A percentile compares a stretch with the other conserved stretches of the same genome.
Evolutionary conservation across 2,797 vertebrate genomes (phyloP).

Genomic region (Momotus momota): DNA sequence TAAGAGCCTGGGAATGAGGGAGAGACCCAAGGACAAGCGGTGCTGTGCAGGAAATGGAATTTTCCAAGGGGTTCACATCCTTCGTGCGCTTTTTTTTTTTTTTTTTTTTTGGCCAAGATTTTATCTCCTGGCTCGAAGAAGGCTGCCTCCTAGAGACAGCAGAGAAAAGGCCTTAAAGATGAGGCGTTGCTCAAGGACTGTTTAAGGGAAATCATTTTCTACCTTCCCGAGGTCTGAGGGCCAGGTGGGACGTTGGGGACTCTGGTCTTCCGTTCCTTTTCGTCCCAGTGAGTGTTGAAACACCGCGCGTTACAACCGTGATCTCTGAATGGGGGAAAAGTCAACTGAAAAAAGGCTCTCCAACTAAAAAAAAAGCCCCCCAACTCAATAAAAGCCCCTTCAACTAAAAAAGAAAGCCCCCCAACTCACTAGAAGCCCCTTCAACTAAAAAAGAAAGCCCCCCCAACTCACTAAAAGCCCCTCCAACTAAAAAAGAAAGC

Average conservation of each 20-base stretch:
- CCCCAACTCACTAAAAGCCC: background rate
- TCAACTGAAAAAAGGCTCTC: background rate
- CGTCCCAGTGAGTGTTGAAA: background rate
- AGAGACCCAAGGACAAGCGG: constrained; percentile 56
- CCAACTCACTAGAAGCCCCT: background rate
- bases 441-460: background rate
- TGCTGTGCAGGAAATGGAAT: constrained; percentile 70
- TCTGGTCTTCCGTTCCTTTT: background rate
- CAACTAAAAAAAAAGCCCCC: background rate
- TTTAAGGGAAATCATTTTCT: background rate
- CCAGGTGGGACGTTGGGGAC: background rate
- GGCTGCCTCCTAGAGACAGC: constrained; percentile 54
- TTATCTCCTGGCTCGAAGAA: background rate
- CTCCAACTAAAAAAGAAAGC: background rate
- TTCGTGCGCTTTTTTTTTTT: background rate
- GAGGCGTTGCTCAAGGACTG: background rate
- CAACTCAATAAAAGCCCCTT: background rate
- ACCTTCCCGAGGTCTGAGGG: background rate
- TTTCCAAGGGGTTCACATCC: constrained; percentile 68
- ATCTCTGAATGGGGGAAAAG: background rate
- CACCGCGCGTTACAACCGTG: background rate
- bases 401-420: background rate
- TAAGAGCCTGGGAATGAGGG: constrained; percentile 48
- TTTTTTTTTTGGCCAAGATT: constrained; percentile 22
- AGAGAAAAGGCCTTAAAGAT: background rate